Base-by-base conservation (phyloP, 2,113 vertebrate genomes). In the Cebidichthys violaceus region DNA sequence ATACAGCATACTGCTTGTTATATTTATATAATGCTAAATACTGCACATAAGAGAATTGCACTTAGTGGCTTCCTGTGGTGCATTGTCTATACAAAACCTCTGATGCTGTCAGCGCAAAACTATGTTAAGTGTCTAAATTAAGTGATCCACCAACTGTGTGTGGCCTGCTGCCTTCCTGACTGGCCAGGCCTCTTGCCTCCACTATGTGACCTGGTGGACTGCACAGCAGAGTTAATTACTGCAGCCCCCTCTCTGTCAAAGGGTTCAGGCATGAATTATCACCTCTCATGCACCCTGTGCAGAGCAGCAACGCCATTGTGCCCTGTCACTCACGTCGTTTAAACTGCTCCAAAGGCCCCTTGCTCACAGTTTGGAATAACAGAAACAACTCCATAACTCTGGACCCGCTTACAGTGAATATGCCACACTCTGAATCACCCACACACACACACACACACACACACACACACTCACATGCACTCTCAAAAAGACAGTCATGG, bases 211-310 rank as follows among this genome's bases (percentile, higher is more conserved):
- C 87, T 80, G 88, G 84, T 86, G 75, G 75, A 66, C 75, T 39
- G 47, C 55, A 33, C 68, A 15, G 77, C 47, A 71, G 50, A 72
- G 75, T 81, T 89, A 91, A 94, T 90, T 87, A 91, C 86, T 70
- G 50, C 77, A 50, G 54, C 70, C 70, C 81, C 62, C 39, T 59
- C 77, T 88, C 89, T 84, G 75, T 90, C 83, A 83, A 37, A 81
- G 76, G 85, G 88, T 81, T 84, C 91, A 85, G 71, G 43, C 75
- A 59, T 85, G 77, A 90, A 89, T 94, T 89, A 92, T 91, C 90
- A 88, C 92, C 86, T 90, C 78, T 84, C 60, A 69, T 68, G 80
- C 84, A 62, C 62, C 69, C 76, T 18, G 60, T 5, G 6, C 54
- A 41, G 84, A 64, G 60, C 24, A 35, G 70, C 17, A n/a, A 62